Conservation (phyloP, 2,888 invertebrate species). For the Hipparchia sbordonii region DNA sequence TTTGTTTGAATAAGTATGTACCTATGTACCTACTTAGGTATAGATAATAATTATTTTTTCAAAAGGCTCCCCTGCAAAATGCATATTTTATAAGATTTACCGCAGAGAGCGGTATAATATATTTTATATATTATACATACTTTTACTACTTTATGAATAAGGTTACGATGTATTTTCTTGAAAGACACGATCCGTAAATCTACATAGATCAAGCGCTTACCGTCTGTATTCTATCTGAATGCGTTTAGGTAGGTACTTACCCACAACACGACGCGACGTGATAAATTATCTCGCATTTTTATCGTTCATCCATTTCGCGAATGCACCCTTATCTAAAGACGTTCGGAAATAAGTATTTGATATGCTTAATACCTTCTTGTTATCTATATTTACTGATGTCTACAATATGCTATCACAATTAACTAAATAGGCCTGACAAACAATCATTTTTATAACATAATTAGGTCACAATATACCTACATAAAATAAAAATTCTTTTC, state of each 20-base stretch:
- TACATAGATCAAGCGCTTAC: constrained; percentile 11
- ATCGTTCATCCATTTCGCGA: constrained; percentile 16
- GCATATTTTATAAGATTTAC: too few relatives aligned
- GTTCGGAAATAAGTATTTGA: constrained; percentile 8
- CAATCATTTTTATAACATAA: background rate
- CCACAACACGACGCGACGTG: background rate
- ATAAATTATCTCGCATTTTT: constrained; percentile 14
- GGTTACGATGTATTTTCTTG: background rate
- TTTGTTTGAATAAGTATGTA: too few relatives aligned
- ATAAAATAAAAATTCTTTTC: too few relatives aligned
- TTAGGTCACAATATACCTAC: too few relatives aligned
- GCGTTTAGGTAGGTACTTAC: background rate
- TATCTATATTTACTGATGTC: background rate
- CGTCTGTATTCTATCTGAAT: background rate
- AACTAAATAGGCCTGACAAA: background rate
- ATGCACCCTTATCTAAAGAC: constrained; percentile 9
- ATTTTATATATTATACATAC: too few relatives aligned
- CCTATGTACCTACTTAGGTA: too few relatives aligned
- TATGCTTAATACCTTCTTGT: background rate
- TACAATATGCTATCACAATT: background rate
- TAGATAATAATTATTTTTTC: too few relatives aligned
- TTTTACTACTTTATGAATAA: too few relatives aligned
- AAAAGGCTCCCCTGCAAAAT: too few relatives aligned
- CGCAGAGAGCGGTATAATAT: too few relatives aligned
- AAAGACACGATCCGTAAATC: background rate